Conservation (phyloP, 2,888 invertebrate species). For the Drosophila kanekoi region DNA sequence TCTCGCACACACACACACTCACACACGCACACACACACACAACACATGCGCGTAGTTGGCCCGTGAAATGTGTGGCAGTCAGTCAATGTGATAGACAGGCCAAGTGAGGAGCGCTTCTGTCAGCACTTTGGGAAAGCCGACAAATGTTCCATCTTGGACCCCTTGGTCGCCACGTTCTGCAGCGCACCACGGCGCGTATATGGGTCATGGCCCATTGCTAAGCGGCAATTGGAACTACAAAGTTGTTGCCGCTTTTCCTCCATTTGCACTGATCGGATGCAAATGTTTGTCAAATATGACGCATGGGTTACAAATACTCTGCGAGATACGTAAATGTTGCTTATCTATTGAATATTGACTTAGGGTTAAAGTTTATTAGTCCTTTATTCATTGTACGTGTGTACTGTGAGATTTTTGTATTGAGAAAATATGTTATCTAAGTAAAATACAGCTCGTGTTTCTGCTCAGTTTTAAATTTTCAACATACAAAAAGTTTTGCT, state of each 20-base stretch:
- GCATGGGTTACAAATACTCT: no score
- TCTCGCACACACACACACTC: conserved; percentile 23
- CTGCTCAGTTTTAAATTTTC: conserved; percentile 9
- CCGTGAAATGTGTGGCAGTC: conserved; percentile 79
- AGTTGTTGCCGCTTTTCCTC: conserved; percentile 6
- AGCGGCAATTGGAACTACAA: conserved; percentile 42
- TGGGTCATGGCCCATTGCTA: conserved; percentile 76
- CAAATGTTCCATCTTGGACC: conserved; percentile 45
- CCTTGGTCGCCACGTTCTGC: conserved; percentile 27
- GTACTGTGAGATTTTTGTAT: neutral
- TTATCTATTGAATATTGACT: no score
- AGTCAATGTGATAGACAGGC: conserved; percentile 78
- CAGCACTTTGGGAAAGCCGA: conserved; percentile 67
- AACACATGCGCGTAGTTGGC: neutral
- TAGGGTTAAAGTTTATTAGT: no score
- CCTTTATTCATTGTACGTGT: no score
- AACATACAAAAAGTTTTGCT: neutral
- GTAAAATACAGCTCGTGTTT: neutral
- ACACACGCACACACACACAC: conserved; percentile 1
- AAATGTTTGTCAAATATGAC: conserved; percentile 1
- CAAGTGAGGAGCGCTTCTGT: conserved; percentile 56
- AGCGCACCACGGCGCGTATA: conserved; percentile 61
- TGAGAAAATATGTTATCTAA: neutral
- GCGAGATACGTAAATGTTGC: neutral
- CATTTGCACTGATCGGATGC: conserved; percentile 8